Percentiles rank a stretch among this genome's conserved stretches.
Conservation (phyloP, 1,140 invertebrate species). For the Brachionus rotundiformis region DNA sequence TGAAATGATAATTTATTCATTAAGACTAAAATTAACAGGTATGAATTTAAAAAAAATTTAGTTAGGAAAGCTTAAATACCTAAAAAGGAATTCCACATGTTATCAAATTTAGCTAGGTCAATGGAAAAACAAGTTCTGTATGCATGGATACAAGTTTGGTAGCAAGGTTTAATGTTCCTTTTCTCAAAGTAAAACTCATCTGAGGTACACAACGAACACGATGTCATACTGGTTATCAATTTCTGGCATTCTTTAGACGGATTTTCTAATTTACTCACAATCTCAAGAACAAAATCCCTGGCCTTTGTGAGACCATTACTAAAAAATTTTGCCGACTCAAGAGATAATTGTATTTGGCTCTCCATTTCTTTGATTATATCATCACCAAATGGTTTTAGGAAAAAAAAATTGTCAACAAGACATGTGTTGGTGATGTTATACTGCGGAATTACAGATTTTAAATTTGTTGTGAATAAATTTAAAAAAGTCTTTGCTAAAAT, state of each 20-base stretch:
- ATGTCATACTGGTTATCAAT: neutral
- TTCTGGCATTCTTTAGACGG: neutral
- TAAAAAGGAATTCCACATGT: neutral
- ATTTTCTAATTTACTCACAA: conserved; percentile 17
- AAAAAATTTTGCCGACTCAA: conserved; percentile 19
- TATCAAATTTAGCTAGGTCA: neutral
- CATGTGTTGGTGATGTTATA: neutral
- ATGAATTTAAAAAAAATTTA: neutral
- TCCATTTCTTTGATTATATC: conserved; percentile 29
- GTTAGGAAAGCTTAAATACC: no score
- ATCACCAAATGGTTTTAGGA: neutral
- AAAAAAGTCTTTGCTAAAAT: neutral
- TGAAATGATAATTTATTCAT: conserved; percentile 39
- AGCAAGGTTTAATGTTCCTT: neutral
- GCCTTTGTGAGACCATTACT: neutral
- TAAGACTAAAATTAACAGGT: no score
- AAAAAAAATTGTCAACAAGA: neutral
- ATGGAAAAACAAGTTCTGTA: neutral
- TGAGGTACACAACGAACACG: neutral
- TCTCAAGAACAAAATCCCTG: conserved; percentile 16
- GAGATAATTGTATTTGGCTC: neutral
- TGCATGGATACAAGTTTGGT: neutral
- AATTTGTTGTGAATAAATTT: conserved; percentile 19
- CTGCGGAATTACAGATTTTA: neutral
- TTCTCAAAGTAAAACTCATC: conserved; percentile 2